These are phyloP conservation scores for Sphenodon punctatus DNA, from an alignment of 2,797 vertebrate genomes.

Conservation along the genomic window DNA sequence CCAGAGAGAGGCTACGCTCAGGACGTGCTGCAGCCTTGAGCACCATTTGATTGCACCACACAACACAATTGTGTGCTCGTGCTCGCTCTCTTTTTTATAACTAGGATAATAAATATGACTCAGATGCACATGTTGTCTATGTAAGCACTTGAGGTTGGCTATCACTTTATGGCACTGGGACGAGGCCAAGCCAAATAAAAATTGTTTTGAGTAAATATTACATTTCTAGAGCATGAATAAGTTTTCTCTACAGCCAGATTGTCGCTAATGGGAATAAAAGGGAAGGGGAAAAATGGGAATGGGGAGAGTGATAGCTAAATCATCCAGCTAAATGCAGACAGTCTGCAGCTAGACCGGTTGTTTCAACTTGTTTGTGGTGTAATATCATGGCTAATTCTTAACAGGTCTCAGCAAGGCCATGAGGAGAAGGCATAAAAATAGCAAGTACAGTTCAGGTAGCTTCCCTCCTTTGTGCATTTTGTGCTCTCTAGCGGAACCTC, in stretches of 20 bases:
- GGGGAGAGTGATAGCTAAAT: conserved; percentile 62
- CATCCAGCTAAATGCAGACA: conserved; percentile 45
- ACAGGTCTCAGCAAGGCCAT: conserved; percentile 51
- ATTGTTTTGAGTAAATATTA: conserved; percentile 68
- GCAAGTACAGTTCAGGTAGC: conserved; percentile 11
- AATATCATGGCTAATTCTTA: conserved; percentile 50
- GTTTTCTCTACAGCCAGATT: conserved; percentile 59
- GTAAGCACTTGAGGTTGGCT: conserved; percentile 64
- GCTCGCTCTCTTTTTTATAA: conserved; percentile 37
- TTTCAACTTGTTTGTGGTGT: conserved; percentile 54
- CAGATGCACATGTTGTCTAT: conserved; percentile 69
- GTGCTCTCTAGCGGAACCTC: conserved; percentile 22
- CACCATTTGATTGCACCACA: conserved; percentile 54
- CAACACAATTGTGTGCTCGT: conserved; percentile 41
- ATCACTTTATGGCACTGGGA: conserved; percentile 63
- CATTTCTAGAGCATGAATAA: conserved; percentile 64
- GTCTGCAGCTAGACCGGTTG: conserved; percentile 59
- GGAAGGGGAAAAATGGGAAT: conserved; percentile 47
- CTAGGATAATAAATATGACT: conserved; percentile 70
- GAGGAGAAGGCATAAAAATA: conserved; percentile 46
- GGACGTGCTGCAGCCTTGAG: conserved; percentile 61
- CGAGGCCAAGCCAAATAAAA: conserved; percentile 74
- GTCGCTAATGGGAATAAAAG: conserved; percentile 69
- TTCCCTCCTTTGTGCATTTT: not conserved
- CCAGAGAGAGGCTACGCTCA: conserved; percentile 56